Base-by-base conservation (phyloP, 2,797 vertebrate genomes). In the Nasua narica region DNA sequence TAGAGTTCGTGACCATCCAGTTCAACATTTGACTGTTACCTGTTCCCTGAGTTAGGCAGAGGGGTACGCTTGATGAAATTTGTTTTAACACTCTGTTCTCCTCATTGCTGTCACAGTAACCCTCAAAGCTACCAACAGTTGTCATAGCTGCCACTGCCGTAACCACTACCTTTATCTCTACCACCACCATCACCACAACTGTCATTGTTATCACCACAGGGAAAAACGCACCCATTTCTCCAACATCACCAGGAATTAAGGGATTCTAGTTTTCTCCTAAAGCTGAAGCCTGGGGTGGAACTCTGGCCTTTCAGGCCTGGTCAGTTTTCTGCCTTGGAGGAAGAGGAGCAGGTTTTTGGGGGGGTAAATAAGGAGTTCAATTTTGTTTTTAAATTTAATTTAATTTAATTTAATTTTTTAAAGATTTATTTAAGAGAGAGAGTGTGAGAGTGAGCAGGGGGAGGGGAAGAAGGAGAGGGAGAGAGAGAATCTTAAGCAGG, bases 301-400 rank as follows among this genome's bases (percentile, higher is more conserved):
- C 18, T 92, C 78, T 83, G 81, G 13, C 14, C 48, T 92, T 79
- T 52, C 21, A 43, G 43, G 7, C 12, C 19, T 81, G 43, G 67
- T 91, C 69, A 89, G 29, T 91, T 83, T 27, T 96, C 35, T 10
- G n/a, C 29, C 8, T 87, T 89, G 32, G 46, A 92, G 84, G n/a
- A 93, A 90, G 58, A 82, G 54, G 40, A 56, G 11, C 19, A 67
- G 14, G 27, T 79, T 77, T 65, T 43, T 48, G 27, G 2, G 25
- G 11, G n/a, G 40, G 5, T 60, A 72, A 67, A 46, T 92, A 35
- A 60, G 90, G 23, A 94, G 35, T 90, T 90, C 29, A 69, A 50
- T 93, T 97, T 96, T 87, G 90, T n/a, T 62, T 62, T n/a, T n/a
- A n/a, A n/a, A n/a, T 62, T 62, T 35, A 35, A 35, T 67, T 67